Percentiles rank a stretch among this genome's conserved stretches.
These are phyloP conservation scores for Mormyrops attenuatus DNA, from an alignment of 2,797 vertebrate species.

Conservation along the genomic window DNA sequence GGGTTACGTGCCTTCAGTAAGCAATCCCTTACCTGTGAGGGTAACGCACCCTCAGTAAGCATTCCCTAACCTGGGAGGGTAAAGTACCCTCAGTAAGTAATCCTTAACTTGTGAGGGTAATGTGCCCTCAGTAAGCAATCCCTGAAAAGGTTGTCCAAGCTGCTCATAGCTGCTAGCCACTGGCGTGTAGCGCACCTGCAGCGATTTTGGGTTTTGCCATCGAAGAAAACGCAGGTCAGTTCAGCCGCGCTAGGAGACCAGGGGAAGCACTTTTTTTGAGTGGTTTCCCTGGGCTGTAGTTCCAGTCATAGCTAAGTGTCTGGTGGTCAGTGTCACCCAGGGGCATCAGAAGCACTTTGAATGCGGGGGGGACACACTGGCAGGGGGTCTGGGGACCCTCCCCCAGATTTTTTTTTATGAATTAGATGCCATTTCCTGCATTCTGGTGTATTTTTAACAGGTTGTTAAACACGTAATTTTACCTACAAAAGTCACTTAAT, in stretches of 20 bases:
- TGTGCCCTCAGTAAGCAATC: too few relatives aligned
- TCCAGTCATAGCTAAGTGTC: slow-evolving; percentile 43
- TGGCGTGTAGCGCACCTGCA: neutral
- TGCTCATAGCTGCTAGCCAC: neutral
- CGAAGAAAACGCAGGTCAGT: neutral
- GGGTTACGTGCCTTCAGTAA: neutral
- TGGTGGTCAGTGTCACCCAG: neutral
- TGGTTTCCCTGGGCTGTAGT: slow-evolving; percentile 30
- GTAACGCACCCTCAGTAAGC: neutral
- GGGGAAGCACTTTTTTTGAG: neutral
- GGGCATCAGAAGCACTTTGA: too few relatives aligned
- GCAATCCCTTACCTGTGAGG: neutral
- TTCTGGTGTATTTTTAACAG: too few relatives aligned
- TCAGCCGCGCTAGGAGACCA: neutral
- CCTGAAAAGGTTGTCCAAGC: neutral
- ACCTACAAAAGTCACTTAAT: too few relatives aligned
- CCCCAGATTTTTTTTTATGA: too few relatives aligned
- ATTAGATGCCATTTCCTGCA: too few relatives aligned
- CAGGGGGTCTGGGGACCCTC: too few relatives aligned
- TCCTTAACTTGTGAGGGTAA: too few relatives aligned
- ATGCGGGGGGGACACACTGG: too few relatives aligned
- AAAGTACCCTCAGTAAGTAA: neutral
- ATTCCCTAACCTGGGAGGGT: neutral
- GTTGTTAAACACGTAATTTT: too few relatives aligned
- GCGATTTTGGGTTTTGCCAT: neutral